Evolutionary conservation across 2,888 invertebrate genomes (phyloP), one percentile per base, ranked within the genome.

Genomic region (Polymixis lichenea): DNA sequence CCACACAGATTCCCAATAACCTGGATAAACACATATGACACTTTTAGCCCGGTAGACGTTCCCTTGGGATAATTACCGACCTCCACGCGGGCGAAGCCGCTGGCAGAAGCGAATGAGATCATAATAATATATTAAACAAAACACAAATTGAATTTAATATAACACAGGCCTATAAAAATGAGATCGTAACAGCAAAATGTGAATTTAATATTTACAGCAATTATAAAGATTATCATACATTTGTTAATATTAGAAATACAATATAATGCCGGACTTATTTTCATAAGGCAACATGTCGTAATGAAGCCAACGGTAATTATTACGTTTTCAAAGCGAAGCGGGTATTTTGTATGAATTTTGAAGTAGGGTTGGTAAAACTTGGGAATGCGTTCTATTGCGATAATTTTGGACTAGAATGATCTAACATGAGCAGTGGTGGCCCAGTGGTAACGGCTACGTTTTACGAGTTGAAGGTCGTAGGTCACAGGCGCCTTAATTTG

Each of bases 291-390:
- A 56, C 71, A 61, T 66, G 46, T 60, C 51, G 60, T 78, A 70
- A 85, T 82, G 72, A 77, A 72, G 67, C 61, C 56, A 60, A 32
- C 28, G 51, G 58, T 78, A 67, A 82, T 86, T 78, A 84, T 78
- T 55, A 25, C 51, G 32, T 70, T 70, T 58, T 55, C 43, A 70
- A 55, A 78, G n/a, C 25, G 19, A 19, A 19, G 51, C 19, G 0
- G 9, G 9, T 58, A 28, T 46, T 65, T 38, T 60, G 11, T 53
- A 28, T 25, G 32, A 73, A 62, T 71, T 49, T 61, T 46, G 15
- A 72, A 22, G 1, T 28, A 53, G 55, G 78, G 25, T 0, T 51
- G 28, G 13, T n/a, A 32, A 9, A 19, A 38, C 46, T 8, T 11
- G 11, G 15, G 7, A 22, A 58, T 46, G 9, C 13, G 17, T 46